phyloP scores from a whole-genome alignment of 2,797 vertebrate genomes.

The Leuciscus waleckii region DNA sequence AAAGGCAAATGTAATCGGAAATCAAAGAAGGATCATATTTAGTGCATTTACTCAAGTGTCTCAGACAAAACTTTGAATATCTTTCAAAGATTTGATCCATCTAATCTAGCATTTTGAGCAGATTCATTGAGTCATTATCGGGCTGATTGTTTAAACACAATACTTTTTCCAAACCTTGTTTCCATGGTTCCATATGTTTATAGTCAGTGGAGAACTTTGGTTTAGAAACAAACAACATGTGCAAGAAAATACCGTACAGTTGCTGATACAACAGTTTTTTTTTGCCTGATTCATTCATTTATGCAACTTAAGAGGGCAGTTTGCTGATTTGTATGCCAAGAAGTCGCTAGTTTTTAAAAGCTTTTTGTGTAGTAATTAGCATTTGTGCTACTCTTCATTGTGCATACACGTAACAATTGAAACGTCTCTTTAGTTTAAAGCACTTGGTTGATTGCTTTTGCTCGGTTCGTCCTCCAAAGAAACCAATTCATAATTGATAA shows the following conservation, averaged over 20 bases:
- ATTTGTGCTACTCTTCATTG: constrained; percentile 18
- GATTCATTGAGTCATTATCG: not conserved
- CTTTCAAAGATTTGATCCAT: not conserved
- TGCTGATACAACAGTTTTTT: not conserved
- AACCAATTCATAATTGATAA: constrained; percentile 36
- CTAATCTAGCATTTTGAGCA: not conserved
- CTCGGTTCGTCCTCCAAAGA: constrained; percentile 26
- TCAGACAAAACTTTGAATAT: not conserved
- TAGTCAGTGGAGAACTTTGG: not conserved
- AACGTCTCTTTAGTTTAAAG: constrained; percentile 28
- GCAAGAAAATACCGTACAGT: not conserved
- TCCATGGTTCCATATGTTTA: not conserved
- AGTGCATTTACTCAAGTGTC: not conserved
- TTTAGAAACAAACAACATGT: not conserved
- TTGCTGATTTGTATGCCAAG: constrained; percentile 21
- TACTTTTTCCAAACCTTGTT: not conserved
- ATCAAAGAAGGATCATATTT: not conserved
- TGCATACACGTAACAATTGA: constrained; percentile 28
- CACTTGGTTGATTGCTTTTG: constrained; percentile 34
- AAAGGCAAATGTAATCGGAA: not conserved
- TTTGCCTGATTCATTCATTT: not conserved
- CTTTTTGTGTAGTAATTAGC: constrained; percentile 42
- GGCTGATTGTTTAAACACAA: too few species aligned
- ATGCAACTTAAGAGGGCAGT: not conserved
- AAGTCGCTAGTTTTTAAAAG: constrained; percentile 17